Evolutionary conservation across 2,113 vertebrate species (phyloP), one percentile per base, ranked within the genome.

Genomic region (Aldabrachelys gigantea): DNA sequence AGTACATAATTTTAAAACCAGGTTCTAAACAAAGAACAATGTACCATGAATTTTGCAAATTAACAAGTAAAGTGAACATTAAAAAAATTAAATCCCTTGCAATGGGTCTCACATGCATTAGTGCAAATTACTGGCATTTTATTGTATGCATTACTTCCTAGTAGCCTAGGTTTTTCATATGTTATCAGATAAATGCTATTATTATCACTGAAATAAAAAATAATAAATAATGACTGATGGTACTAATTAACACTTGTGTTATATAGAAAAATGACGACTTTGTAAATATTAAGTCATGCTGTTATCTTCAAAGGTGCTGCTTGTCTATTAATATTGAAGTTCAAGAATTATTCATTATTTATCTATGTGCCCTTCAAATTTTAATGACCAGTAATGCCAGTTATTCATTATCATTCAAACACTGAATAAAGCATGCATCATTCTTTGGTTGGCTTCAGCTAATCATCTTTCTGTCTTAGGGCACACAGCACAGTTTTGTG

Each of bases 191-290:
- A 53, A 19, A 16, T 80, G 2, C 10, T 89, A 54, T 24, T 90
- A 82, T 47, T 80, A 38, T 62, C 69, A 47, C 11, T 56, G 82
- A 80, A 89, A 84, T 89, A 11, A 91, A 94, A 95, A 96, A 85
- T 86, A 90, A n/a, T 72, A 90, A 78, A 27, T 24, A 50, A 38
- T 76, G 31, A 49, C 38, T 69, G 14, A 69, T 38, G 54, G 13
- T 6, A 92, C 80, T 93, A 11, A 50, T 92, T 92, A 90, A 87
- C 91, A n/a, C 50, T 65, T 88, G 35, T 78, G 91, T 93, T 89
- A 41, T 88, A 82, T 56, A 59, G 57, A 59, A 29, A 78, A 92
- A 3, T n/a, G 53, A 4, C 53, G 54, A 5, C 85, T 27, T 88
- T 84, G 76, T 82, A 89, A 65, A 52, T 1, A 25, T 50, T 25